phyloP scores from a whole-genome alignment of 2,797 vertebrate species.

The Myiotriccus ornatus region DNA sequence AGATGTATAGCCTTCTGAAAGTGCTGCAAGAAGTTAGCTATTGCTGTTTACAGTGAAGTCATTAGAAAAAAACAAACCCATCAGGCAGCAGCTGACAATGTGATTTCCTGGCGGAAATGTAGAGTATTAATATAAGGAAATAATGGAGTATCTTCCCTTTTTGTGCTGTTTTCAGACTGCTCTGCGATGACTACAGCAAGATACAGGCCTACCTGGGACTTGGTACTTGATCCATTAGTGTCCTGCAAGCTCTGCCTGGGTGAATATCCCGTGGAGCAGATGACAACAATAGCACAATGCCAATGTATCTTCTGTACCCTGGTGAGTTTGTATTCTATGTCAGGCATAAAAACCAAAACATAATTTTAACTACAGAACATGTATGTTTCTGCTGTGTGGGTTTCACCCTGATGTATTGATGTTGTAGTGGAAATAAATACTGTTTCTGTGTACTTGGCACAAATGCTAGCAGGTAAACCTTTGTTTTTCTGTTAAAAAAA shows the following conservation, averaged over 20 bases:
- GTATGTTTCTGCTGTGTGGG: not conserved
- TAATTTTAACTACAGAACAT: not conserved
- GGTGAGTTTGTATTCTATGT: slow-evolving; percentile 78
- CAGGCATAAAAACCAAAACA: not conserved
- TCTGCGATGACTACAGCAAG: slow-evolving; percentile 93
- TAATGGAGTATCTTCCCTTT: not conserved
- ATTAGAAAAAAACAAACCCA: not conserved
- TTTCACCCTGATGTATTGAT: not conserved
- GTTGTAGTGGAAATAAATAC: not conserved
- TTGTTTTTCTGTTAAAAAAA: not conserved
- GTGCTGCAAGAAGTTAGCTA: not conserved
- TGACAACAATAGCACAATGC: slow-evolving; percentile 97
- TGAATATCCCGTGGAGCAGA: slow-evolving; percentile 95
- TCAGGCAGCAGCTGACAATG: not conserved
- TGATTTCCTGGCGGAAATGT: not conserved
- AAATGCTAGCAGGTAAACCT: not conserved
- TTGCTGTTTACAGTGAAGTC: not conserved
- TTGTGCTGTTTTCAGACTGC: slow-evolving; percentile 60
- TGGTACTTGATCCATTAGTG: slow-evolving; percentile 95
- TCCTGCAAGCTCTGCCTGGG: slow-evolving; percentile 98
- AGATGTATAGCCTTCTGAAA: not conserved
- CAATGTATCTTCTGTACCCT: slow-evolving; percentile 98
- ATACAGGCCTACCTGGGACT: slow-evolving; percentile 95
- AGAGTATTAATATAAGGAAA: not conserved
- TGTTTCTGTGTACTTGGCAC: not conserved